Conservation (phyloP, 2,888 invertebrate genomes). For the Athrips mouffetella region DNA sequence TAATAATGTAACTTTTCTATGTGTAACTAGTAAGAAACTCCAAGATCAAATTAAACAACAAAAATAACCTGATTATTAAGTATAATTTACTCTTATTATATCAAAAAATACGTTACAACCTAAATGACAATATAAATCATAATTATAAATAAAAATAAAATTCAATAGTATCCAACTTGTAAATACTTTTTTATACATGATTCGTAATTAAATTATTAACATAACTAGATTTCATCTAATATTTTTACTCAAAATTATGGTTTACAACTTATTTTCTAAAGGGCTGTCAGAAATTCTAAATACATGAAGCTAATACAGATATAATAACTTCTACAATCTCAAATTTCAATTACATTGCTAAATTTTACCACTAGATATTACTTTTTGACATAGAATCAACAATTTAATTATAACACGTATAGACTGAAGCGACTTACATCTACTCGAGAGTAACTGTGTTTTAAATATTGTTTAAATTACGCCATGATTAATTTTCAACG, state of each 20-base stretch:
- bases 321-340: slow-evolving; percentile 15
- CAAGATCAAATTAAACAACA: slow-evolving; percentile 25
- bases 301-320: slow-evolving; percentile 9
- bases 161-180: slow-evolving; percentile 25
- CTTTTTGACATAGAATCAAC: slow-evolving; percentile 12
- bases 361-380: background rate
- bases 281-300: slow-evolving; percentile 13
- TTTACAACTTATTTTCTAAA: slow-evolving; percentile 1
- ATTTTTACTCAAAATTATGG: slow-evolving; percentile 1
- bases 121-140: slow-evolving; percentile 29
- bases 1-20: too few relatives aligned
- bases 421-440: slow-evolving; percentile 16
- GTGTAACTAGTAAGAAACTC: background rate
- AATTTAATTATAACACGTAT: slow-evolving; percentile 11
- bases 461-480: slow-evolving; percentile 1
- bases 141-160: slow-evolving; percentile 29
- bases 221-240: background rate
- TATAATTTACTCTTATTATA: slow-evolving; percentile 46
- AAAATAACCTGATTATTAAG: slow-evolving; percentile 39
- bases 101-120: slow-evolving; percentile 41
- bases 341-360: slow-evolving; percentile 13
- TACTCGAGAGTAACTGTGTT: slow-evolving; percentile 18
- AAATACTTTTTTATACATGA: slow-evolving; percentile 7
- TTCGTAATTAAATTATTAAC: slow-evolving; percentile 1
- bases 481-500: background rate